phyloP scores from a whole-genome alignment of 2,888 invertebrate genomes.

The Alsophila aescularia region DNA sequence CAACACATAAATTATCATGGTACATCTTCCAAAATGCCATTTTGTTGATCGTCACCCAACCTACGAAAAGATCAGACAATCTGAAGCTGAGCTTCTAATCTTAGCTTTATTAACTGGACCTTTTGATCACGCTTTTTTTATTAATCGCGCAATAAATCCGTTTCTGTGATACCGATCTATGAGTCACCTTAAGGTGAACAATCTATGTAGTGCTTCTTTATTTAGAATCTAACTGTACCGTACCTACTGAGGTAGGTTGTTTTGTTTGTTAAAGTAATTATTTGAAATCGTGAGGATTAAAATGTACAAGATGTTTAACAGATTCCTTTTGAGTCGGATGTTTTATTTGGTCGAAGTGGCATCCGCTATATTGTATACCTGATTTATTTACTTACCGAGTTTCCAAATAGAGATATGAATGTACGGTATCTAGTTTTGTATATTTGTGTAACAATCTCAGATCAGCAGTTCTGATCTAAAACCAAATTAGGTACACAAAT shows the following conservation, averaged over 20 bases:
- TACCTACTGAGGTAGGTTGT: constrained; percentile 7
- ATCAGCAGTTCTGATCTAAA: too few species aligned
- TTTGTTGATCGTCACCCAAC: constrained; percentile 5
- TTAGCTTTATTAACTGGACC: constrained; percentile 13
- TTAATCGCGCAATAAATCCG: constrained; percentile 37
- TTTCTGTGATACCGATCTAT: constrained; percentile 41
- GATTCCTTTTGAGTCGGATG: not conserved
- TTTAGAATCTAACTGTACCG: constrained; percentile 48
- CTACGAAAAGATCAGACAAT: not conserved
- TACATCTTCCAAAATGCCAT: not conserved
- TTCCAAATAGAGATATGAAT: too few species aligned
- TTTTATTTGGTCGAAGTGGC: too few species aligned
- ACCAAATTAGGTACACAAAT: too few species aligned
- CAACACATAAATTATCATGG: not conserved
- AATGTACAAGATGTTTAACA: not conserved
- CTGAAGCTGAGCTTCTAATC: constrained; percentile 1
- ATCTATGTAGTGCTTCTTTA: constrained; percentile 54
- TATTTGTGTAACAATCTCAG: too few species aligned
- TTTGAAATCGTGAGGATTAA: constrained; percentile 12
- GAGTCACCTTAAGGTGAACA: constrained; percentile 58
- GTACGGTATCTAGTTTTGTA: too few species aligned
- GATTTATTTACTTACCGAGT: too few species aligned
- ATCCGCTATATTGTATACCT: too few species aligned
- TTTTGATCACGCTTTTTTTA: constrained; percentile 19
- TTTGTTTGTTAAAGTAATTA: constrained; percentile 1